phyloP scores from a whole-genome alignment of 2,797 vertebrate genomes.

The Petrocephalus schoutedeni region DNA sequence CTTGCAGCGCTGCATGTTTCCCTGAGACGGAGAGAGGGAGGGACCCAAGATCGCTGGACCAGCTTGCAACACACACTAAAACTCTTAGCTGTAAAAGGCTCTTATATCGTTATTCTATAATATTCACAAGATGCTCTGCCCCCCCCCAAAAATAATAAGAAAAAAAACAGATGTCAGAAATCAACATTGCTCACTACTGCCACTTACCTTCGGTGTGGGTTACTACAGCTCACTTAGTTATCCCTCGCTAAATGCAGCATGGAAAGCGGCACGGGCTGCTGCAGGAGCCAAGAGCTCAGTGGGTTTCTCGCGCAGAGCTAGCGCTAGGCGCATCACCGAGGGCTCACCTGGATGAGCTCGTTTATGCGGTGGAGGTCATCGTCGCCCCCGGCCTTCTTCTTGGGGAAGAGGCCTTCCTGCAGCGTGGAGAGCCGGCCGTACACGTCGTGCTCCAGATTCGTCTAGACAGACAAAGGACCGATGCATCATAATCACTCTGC shows the following conservation, averaged over 20 bases:
- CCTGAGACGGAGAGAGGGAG: constrained; percentile 58
- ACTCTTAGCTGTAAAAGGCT: background rate
- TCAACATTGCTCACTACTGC: background rate
- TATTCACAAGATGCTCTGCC: background rate
- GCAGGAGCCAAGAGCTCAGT: background rate
- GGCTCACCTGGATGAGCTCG: constrained; percentile 88
- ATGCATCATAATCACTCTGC: background rate
- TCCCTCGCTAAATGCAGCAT: background rate
- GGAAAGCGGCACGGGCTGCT: background rate
- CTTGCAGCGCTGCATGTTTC: constrained; percentile 98
- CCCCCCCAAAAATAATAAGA: too few relatives aligned
- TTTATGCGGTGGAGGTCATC: constrained; percentile 95
- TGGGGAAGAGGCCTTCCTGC: constrained; percentile 93
- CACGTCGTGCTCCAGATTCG: constrained; percentile 89
- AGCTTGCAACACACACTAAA: background rate
- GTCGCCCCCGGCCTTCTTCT: constrained; percentile 88
- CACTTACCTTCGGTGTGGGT: background rate
- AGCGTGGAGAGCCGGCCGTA: constrained; percentile 89
- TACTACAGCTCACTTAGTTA: background rate
- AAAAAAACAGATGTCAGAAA: background rate
- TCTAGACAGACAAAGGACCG: constrained; percentile 56
- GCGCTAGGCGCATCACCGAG: too few relatives aligned
- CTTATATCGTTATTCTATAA: background rate
- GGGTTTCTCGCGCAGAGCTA: background rate
- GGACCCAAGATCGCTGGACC: background rate